Conservation (phyloP, 2,113 vertebrate genomes). For the Leptodactylus fuscus region DNA sequence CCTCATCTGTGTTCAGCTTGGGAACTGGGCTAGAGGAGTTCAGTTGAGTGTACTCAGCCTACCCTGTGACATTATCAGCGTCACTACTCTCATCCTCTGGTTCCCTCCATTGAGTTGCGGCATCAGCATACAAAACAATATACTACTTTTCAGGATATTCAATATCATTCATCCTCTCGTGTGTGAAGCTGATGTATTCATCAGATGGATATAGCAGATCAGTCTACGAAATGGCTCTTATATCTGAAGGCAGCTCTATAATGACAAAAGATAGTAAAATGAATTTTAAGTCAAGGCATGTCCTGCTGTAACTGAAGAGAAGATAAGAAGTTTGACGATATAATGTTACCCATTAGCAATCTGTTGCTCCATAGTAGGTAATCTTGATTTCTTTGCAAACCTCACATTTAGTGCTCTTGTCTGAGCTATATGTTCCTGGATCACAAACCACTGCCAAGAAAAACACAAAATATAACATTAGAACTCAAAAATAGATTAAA, state of each 20-base stretch:
- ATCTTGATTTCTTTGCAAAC: slow-evolving; percentile 60
- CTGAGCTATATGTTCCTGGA: slow-evolving; percentile 75
- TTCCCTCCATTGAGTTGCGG: too few species aligned
- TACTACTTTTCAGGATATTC: not conserved
- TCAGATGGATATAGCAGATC: too few species aligned
- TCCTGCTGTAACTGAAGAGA: not conserved
- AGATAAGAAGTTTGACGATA: not conserved
- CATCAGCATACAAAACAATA: not conserved
- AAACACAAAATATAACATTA: not conserved
- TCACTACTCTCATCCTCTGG: too few species aligned
- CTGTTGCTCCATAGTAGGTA: slow-evolving; percentile 69
- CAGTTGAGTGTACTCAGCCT: too few species aligned
- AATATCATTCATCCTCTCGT: not conserved
- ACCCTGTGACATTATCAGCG: too few species aligned
- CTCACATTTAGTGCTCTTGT: slow-evolving; percentile 67
- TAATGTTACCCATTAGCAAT: slow-evolving; percentile 64
- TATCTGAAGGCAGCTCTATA: not conserved
- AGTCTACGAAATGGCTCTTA: not conserved
- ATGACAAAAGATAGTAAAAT: not conserved
- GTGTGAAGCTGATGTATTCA: not conserved
- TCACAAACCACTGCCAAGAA: slow-evolving; percentile 72
- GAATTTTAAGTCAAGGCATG: not conserved
- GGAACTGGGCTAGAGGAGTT: too few species aligned
- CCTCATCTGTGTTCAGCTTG: too few species aligned
- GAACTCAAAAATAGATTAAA: too few species aligned